Evolutionary conservation across 2,113 vertebrate genomes (phyloP).

Genomic region (Steatornis caripensis): DNA sequence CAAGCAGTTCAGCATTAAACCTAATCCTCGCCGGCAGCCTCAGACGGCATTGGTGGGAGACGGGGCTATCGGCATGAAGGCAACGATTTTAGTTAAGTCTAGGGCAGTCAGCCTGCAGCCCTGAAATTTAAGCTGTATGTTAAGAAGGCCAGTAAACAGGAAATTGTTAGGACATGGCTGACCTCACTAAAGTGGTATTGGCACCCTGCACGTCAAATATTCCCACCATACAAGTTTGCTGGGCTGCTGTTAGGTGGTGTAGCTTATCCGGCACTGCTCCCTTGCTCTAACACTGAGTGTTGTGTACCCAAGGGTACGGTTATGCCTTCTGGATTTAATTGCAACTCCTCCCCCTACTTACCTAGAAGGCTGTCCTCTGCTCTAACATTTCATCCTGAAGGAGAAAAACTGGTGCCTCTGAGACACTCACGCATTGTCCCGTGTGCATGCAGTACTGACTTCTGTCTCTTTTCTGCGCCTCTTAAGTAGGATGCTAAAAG

Average conservation of each 20-base stretch:
- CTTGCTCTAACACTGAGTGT: background rate
- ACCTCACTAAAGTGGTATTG: background rate
- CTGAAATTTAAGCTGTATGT: background rate
- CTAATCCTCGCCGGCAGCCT: background rate
- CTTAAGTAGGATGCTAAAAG: background rate
- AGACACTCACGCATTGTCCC: background rate
- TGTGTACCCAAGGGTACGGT: background rate
- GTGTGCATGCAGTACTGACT: rapidly evolving
- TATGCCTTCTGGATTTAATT: background rate
- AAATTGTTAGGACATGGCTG: background rate
- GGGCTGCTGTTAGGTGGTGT: background rate
- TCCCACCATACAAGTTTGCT: background rate
- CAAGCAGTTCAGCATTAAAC: background rate
- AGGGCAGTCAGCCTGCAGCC: background rate
- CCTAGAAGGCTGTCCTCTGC: background rate
- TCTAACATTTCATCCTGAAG: background rate
- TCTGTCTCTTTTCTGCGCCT: background rate
- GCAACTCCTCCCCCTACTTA: background rate
- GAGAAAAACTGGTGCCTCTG: background rate
- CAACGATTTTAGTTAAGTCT: background rate
- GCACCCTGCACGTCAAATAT: background rate
- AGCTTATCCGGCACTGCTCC: background rate
- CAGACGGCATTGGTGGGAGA: background rate
- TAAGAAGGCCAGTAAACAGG: background rate
- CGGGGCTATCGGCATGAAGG: rapidly evolving